Evolutionary conservation across 2,797 vertebrate genomes (phyloP).

Genomic region (Sebastes kiyomatsui): DNA sequence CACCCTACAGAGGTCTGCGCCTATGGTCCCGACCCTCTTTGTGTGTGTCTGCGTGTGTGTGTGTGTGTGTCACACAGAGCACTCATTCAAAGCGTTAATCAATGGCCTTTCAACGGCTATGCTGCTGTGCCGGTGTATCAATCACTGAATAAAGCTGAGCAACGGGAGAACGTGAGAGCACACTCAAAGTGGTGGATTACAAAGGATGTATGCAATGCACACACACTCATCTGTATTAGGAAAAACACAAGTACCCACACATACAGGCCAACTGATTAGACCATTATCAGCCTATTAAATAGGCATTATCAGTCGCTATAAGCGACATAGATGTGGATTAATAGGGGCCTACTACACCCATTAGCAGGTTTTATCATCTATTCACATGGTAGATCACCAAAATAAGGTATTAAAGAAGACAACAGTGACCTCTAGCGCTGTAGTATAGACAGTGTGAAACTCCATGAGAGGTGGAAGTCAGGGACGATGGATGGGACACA

Average conservation of each 20-base stretch:
- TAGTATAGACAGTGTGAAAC: too few relatives aligned
- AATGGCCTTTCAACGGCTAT: slow-evolving; percentile 54
- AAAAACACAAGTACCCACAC: neutral
- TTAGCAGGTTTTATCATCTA: too few relatives aligned
- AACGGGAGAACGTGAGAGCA: slow-evolving; percentile 29
- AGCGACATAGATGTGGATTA: too few relatives aligned
- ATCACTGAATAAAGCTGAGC: slow-evolving; percentile 47
- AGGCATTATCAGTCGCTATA: too few relatives aligned
- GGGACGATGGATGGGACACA: too few relatives aligned
- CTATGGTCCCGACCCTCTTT: slow-evolving; percentile 66
- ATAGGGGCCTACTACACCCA: too few relatives aligned
- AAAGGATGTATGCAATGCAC: slow-evolving; percentile 3
- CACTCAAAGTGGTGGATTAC: slow-evolving; percentile 44
- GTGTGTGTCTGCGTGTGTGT: slow-evolving; percentile 42
- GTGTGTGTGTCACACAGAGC: slow-evolving; percentile 24
- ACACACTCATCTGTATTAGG: neutral
- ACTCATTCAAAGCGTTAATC: slow-evolving; percentile 73
- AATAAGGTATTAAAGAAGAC: too few relatives aligned
- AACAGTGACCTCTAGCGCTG: too few relatives aligned
- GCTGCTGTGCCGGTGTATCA: slow-evolving; percentile 35
- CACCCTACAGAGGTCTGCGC: slow-evolving; percentile 34
- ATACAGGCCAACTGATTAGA: neutral
- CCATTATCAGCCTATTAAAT: too few relatives aligned
- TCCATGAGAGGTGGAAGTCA: too few relatives aligned
- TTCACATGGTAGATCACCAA: too few relatives aligned